Conservation (phyloP, 2,797 vertebrate species). For the Lates japonicus region DNA sequence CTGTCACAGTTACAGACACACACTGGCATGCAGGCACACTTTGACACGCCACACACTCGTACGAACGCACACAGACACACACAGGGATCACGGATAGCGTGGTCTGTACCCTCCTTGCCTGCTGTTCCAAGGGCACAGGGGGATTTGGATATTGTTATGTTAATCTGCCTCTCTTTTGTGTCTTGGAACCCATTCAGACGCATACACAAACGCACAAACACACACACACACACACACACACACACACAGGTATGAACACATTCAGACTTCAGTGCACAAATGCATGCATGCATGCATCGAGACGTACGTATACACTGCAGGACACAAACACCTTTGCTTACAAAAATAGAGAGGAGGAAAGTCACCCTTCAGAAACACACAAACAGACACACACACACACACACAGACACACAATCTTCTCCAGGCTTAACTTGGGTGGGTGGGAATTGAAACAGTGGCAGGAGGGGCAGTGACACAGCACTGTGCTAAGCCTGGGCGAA, state of each 20-base stretch:
- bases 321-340: background rate
- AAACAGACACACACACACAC: constrained; percentile 5
- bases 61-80: background rate
- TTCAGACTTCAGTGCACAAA: constrained; percentile 5
- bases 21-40: constrained; percentile 4
- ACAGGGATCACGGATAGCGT: constrained; percentile 21
- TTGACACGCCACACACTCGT: constrained; percentile 13
- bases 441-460: constrained; percentile 53
- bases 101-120: constrained; percentile 37
- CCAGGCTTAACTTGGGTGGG: constrained; percentile 53
- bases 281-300: background rate
- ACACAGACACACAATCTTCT: constrained; percentile 21
- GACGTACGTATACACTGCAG: background rate
- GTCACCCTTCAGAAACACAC: constrained; percentile 13
- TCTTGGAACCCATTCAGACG: constrained; percentile 50
- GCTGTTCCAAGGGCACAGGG: constrained; percentile 62
- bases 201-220: background rate
- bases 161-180: constrained; percentile 71
- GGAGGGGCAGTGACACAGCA: constrained; percentile 57
- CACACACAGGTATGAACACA: constrained; percentile 20
- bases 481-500: constrained; percentile 47
- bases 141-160: constrained; percentile 74
- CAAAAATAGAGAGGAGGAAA: background rate
- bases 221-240: background rate
- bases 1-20: constrained; percentile 38